Base-by-base conservation (phyloP, 2,113 vertebrate genomes). In the Chloropsis hardwickii region DNA sequence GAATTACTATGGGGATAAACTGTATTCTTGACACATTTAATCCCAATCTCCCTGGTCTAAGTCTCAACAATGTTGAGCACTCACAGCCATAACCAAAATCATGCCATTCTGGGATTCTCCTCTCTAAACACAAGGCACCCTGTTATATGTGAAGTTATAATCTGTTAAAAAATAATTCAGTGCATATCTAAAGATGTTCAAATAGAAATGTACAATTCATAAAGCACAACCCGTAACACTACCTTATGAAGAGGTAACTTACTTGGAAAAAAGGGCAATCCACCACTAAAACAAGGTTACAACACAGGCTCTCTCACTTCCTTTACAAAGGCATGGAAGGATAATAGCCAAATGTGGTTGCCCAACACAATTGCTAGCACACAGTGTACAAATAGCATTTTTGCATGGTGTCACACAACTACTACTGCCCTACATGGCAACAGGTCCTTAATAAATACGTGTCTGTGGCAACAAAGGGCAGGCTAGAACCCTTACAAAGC, bases 381-480 rank as follows among this genome's bases (percentile, higher is more conserved):
- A 28, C 12, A 2, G 21, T n/a, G 27, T 61, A 81, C 42, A 84
- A 91, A 82, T 5, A 88, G 47, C 33, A 60, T 76, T 86, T 91
- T 72, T 93, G 66, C 44, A 74, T 82, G 80, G 81, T 70, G 69
- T 48, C 80, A 84, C 29, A 71, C 64, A 62, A 28, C 35, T 29
- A 5, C 66, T 40, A 48, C 44, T 37, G 58, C 73, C 73, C 81
- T 86, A 14, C 47, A 12, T 31, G 54, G 40, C 54, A 78, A 61
- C 62, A 82, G 62, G 82, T 73, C 81, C 70, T 66, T 39, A 80
- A 81, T n/a, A 78, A 88, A 86, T 61, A 94, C 58, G 67, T 95
- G 50, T 27, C 40, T 29, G 48, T n/a, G 53, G 66, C 62, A 84
- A 69, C 0, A 1, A 90, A 29, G 56, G 70, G 29, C 58, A 92